Conservation (phyloP, 92 coral and sea anemone genomes). For the Pocillopora meandrina region DNA sequence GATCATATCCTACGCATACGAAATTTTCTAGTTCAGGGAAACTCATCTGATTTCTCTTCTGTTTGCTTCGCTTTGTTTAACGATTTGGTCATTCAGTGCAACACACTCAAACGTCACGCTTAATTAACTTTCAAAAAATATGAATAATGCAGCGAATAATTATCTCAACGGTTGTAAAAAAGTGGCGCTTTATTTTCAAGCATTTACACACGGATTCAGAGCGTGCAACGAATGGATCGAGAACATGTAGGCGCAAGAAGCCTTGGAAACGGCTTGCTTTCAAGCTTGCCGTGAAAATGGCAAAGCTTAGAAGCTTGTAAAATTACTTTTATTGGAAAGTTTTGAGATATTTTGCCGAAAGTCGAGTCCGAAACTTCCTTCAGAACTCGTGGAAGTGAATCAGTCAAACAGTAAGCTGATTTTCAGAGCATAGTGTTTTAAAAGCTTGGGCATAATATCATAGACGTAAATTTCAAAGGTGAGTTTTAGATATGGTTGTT, state of each 20-base stretch:
- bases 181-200: conserved; percentile 18
- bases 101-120: conserved; percentile 29
- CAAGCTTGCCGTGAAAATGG: conserved; percentile 11
- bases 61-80: neutral
- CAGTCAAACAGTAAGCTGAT: neutral
- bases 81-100: neutral
- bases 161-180: conserved; percentile 22
- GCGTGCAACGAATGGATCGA: neutral
- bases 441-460: neutral
- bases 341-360: neutral
- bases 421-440: neutral
- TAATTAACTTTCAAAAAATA: conserved; percentile 8
- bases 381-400: neutral
- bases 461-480: neutral
- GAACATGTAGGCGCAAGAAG: neutral
- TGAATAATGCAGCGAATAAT: conserved; percentile 14
- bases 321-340: neutral
- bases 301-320: neutral
- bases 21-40: too few species aligned
- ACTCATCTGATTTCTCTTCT: too few species aligned
- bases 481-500: neutral
- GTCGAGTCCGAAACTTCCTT: neutral
- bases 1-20: too few species aligned
- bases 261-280: conserved; percentile 26
- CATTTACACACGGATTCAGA: neutral